Conservation (phyloP, 37 sponge, comb jelly and placozoan species). For the Geodia barretti region DNA sequence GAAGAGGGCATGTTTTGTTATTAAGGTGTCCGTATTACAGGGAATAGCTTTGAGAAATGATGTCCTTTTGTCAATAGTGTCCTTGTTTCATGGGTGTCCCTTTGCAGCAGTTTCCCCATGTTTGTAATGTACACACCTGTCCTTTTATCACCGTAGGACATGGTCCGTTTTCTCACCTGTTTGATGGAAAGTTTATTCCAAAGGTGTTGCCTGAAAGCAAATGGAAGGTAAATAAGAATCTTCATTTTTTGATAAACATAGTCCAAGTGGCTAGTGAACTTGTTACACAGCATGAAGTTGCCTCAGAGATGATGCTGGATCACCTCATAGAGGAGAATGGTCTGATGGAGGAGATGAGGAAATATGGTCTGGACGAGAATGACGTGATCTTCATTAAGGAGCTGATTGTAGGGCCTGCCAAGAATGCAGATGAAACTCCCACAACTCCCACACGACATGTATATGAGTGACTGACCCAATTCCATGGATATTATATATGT, state of each 20-base stretch:
- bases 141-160: slow-evolving; percentile 59
- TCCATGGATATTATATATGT: background rate
- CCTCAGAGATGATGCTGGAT: slow-evolving; percentile 88
- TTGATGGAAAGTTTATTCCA: slow-evolving; percentile 85
- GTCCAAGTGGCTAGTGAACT: too few species aligned
- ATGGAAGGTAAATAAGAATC: slow-evolving; percentile 17
- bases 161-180: slow-evolving; percentile 95
- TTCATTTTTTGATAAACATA: too few species aligned
- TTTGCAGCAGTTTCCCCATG: background rate
- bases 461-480: too few species aligned
- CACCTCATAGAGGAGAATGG: slow-evolving; percentile 75
- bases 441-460: too few species aligned
- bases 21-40: background rate
- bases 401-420: slow-evolving; percentile 73
- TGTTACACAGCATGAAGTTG: slow-evolving; percentile 80
- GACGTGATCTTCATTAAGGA: slow-evolving; percentile 92
- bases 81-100: background rate
- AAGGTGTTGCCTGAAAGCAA: slow-evolving; percentile 13
- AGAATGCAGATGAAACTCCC: too few species aligned
- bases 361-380: slow-evolving; percentile 56
- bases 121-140: background rate
- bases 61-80: too few species aligned
- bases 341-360: slow-evolving; percentile 40
- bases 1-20: too few species aligned
- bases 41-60: too few species aligned